Base-by-base conservation (phyloP, 2,113 vertebrate genomes). In the Beaufortia kweichowensis region DNA sequence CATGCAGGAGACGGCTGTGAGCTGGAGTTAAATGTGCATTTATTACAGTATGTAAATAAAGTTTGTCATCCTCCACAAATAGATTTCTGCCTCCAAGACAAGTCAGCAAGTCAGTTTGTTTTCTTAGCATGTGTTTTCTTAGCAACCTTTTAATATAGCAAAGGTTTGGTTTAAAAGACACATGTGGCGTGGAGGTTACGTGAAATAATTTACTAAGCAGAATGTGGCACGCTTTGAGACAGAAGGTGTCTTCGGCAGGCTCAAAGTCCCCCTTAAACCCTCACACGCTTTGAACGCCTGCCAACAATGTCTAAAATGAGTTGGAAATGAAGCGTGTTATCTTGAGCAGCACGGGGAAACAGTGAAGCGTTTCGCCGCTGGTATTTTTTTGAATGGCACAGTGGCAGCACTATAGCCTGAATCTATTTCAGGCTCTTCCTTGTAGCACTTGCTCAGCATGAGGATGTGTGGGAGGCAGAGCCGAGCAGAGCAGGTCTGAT, bases 391-490 rank as follows among this genome's bases (percentile, higher is more conserved):
- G 87, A 80, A 75, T 72, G 83, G 82, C 81, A 85, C 82, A 84
- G 77, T 76, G 82, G 86, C 84, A 85, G 79, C 87, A 81, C 85
- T 86, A 77, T 65, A 88, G 85, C 86, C 84, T 86, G 79, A 80
- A 75, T 82, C 88, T 92, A 91, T 91, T 92, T 90, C 77, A 57
- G 60, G 85, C 76, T 86, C 75, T 87, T 90, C 84, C 84, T 89
- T 85, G 87, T 87, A 89, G 88, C 89, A 85, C 89, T 91, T 88
- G 83, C 87, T 90, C 89, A 90, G 88, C 86, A 84, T 85, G 89
- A 83, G 83, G 84, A 82, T 77, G 70, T 83, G 75, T 77, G 64
- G 75, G 70, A 77, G 75, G 56, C 19, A 59, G 73, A 78, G 48
- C 43, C 60, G n/a, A 65, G 60, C 39, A 60, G 72, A 64, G 68